These are phyloP conservation scores for Hippasteria phrygiana DNA, from an alignment of 53 echinoderm and acorn worm genomes.

Conservation along the genomic window DNA sequence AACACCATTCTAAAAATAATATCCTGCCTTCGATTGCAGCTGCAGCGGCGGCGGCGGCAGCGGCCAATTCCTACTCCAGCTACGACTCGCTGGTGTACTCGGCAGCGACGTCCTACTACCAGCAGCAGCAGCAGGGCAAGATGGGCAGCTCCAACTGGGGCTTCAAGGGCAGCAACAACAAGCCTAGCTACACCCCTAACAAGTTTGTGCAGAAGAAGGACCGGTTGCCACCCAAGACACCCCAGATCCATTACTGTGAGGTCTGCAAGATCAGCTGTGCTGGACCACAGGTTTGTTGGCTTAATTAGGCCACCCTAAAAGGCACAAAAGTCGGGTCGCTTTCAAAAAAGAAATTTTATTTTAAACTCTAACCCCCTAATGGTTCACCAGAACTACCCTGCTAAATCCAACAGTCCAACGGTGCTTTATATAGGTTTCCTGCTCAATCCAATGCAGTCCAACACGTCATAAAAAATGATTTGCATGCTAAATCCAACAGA, in stretches of 20 bases:
- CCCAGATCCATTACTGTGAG: slow-evolving; percentile 98
- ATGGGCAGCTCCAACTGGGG: slow-evolving; percentile 71
- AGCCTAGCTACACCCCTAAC: slow-evolving; percentile 65
- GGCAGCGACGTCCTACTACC: slow-evolving; percentile 97
- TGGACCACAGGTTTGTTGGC: slow-evolving; percentile 95
- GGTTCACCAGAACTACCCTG: no score
- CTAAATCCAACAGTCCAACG: no score
- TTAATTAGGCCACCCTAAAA: no score
- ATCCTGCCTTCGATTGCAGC: not conserved
- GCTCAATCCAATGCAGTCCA: no score
- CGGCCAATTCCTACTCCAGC: slow-evolving; percentile 79
- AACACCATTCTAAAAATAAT: not conserved
- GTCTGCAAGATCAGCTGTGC: slow-evolving; percentile 99
- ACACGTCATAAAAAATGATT: no score
- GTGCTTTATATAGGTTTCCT: no score
- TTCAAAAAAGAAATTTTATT: no score
- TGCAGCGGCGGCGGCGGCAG: slow-evolving; percentile 28
- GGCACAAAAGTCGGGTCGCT: no score
- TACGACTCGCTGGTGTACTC: slow-evolving; percentile 98
- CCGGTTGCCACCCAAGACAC: slow-evolving; percentile 85
- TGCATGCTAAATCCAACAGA: no score
- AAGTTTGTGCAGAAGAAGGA: slow-evolving; percentile 70
- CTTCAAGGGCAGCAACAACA: slow-evolving; percentile 78
- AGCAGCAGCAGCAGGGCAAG: slow-evolving; percentile 87
- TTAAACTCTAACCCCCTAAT: no score